Percentiles rank a stretch among this genome's conserved stretches.
Evolutionary conservation across 2,797 vertebrate species (phyloP).

Genomic region (Pteronotus mesoamericanus): DNA sequence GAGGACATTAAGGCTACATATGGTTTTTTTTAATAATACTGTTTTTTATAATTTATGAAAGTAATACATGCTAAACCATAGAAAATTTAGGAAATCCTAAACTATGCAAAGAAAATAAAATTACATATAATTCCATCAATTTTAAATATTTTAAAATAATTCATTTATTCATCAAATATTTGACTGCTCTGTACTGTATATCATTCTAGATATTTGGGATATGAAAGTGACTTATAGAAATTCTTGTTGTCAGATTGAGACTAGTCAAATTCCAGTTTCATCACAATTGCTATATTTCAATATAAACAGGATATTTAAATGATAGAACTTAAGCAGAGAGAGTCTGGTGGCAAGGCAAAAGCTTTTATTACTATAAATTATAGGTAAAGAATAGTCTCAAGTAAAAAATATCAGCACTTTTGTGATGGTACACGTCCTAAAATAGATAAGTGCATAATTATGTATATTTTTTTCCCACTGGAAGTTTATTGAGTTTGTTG

Average conservation of each 20-base stretch:
- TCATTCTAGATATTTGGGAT: not conserved
- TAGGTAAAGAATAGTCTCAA: not conserved
- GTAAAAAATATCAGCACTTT: not conserved
- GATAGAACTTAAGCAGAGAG: not conserved
- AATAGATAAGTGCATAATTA: not conserved
- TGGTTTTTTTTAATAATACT: not conserved
- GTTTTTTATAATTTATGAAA: not conserved
- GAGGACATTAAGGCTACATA: not conserved
- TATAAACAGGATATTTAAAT: not conserved
- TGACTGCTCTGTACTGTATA: not conserved
- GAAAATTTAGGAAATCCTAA: not conserved
- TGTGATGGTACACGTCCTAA: not conserved
- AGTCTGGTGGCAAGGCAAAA: not conserved
- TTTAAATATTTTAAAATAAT: not conserved
- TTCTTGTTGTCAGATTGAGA: not conserved
- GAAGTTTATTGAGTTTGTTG: not conserved
- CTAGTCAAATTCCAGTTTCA: not conserved
- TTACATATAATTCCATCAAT: not conserved
- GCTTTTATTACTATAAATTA: not conserved
- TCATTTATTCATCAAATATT: not conserved
- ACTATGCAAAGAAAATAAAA: not conserved
- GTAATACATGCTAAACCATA: not conserved
- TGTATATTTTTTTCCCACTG: not conserved
- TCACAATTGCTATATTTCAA: not conserved
- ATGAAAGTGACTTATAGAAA: not conserved